Evolutionary conservation across 2,888 invertebrate species (phyloP), one percentile per base, ranked within the genome.

Genomic region (Limulus polyphemus): DNA sequence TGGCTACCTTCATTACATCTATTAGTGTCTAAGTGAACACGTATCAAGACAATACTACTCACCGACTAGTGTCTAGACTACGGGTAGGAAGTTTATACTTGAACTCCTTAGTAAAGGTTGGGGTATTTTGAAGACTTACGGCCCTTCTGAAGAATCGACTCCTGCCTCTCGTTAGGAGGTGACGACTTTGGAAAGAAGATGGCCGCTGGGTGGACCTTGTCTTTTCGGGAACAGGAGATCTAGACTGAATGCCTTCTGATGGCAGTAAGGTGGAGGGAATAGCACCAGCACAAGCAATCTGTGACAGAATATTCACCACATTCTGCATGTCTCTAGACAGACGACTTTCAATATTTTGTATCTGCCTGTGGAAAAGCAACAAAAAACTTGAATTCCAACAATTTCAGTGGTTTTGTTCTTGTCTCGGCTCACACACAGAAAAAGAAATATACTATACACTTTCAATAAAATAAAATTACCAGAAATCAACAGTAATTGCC

Each of bases 1-100:
- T 32, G n/a, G n/a, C 32, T 1, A 32, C 32, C 3, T 32, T 32
- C 32, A 32, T 32, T 32, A 32, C 32, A 32, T 32, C 32, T 32
- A 32, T 32, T 32, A 32, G 1, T 32, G 32, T 32, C 32, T 32
- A 2, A 32, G 32, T 32, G 32, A 32, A 32, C 32, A 32, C 32
- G 3, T 32, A 32, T 32, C 32, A 32, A 32, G 32, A 32, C 32
- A 32, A 32, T 32, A 32, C 32, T 60, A n/a, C 61, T 54, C 49
- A 65, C 65, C 65, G 62, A 10, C 62, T 62, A 52, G 63, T 57
- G 56, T 65, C 65, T 47, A 65, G 61, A 56, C 65, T 65, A 57
- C 65, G 58, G 54, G 61, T 63, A 61, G 63, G 59, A 52, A 61
- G 61, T 61, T 63, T 65, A 48, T 63, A 63, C 51, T 61, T 60